Evolutionary conservation across 2,113 vertebrate species (phyloP), one percentile per base, ranked within the genome.

Genomic region (Spilogale gracilis): DNA sequence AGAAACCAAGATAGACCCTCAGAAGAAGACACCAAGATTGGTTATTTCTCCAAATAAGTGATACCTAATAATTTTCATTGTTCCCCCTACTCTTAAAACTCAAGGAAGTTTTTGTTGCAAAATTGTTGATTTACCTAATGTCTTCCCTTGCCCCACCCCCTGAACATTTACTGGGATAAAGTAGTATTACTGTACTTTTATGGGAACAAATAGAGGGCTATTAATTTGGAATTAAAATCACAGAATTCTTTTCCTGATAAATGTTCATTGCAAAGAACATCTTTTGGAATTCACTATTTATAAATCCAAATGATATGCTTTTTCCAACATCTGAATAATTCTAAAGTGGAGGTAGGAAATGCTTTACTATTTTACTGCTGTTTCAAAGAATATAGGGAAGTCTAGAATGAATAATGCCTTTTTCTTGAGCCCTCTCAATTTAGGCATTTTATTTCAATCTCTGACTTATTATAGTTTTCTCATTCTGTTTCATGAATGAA

Each of bases 151-250:
- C 52, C 13, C 52, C 18, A 12, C 10, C n/a, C 58, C 30, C 48
- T 18, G 6, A 45, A 76, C 48, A 65, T 92, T 94, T 96, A 58
- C 71, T 91, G 16, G 50, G 9, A 13, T 82, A n/a, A 79, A 92
- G 48, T 89, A 52, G 38, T 92, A 56, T 61, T 91, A 87, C 27
- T 90, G n/a, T 78, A 80, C 82, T 84, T 94, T 86, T n/a, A 74
- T 71, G 83, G 58, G 21, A 93, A 90, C 38, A 94, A 92, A 91
- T 88, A 69, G 89, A 58, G 73, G 97, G 25, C 21, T 85, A 4
- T 89, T 97, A 38, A 96, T 97, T 96, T 94, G 23, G n/a, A 95
- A 92, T 71, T 71, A 23, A 96, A 91, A 78, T 94, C 84, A 67
- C 65, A 87, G 18, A 67, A 58, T 52, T 81, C 32, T 80, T 83